phyloP scores from a whole-genome alignment of 2,797 vertebrate species.

The Lagodon rhomboides region DNA sequence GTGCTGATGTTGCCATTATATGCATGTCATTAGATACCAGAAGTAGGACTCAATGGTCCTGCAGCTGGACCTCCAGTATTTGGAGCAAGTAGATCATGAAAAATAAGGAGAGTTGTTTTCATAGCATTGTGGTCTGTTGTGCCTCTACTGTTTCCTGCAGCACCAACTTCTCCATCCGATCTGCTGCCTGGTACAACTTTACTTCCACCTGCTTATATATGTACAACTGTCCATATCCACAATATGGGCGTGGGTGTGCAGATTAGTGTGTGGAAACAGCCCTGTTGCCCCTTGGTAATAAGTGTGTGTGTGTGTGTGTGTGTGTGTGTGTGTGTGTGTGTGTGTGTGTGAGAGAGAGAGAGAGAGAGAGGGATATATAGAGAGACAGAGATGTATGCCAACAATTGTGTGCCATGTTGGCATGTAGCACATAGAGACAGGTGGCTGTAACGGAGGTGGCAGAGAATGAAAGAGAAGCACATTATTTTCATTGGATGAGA shows the following conservation, averaged over 20 bases:
- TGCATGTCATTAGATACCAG: not conserved
- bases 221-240: not conserved
- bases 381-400: slow-evolving; percentile 17
- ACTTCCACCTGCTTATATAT: slow-evolving; percentile 11
- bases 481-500: slow-evolving; percentile 22
- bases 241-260: slow-evolving; percentile 2
- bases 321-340: slow-evolving; percentile 7
- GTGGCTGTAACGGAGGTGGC: slow-evolving; percentile 65
- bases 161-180: slow-evolving; percentile 1
- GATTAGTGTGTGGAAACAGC: slow-evolving; percentile 9
- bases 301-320: slow-evolving; percentile 2
- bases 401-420: slow-evolving; percentile 51
- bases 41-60: not conserved
- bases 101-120: not conserved
- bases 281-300: slow-evolving; percentile 25
- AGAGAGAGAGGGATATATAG: not conserved
- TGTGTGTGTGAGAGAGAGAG: not conserved
- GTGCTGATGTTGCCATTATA: not conserved
- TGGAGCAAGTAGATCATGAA: not conserved
- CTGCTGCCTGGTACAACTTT: slow-evolving; percentile 26
- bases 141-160: not conserved
- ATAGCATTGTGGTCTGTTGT: not conserved
- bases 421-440: slow-evolving; percentile 61
- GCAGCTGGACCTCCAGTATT: not conserved
- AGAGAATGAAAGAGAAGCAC: slow-evolving; percentile 34